Evolutionary conservation across 2,888 invertebrate genomes (phyloP).

Genomic region (Reticulitermes lucifugus): DNA sequence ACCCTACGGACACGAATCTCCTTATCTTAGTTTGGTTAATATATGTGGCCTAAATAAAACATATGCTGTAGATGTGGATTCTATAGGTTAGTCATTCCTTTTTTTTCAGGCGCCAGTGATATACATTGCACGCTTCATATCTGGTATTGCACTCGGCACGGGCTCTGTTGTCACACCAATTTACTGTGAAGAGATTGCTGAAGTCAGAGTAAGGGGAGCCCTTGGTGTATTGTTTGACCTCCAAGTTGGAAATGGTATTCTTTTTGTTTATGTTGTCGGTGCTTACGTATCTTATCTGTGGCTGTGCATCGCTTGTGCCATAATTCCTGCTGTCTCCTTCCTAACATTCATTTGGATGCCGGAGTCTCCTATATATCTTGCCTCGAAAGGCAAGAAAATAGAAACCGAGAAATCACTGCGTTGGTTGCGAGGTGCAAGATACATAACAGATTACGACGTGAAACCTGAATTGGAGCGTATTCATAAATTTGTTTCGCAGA

Average conservation of each 20-base stretch:
- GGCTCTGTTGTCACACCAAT: constrained; percentile 63
- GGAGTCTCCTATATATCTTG: constrained; percentile 62
- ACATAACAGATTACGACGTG: constrained; percentile 10
- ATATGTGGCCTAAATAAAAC: too few species aligned
- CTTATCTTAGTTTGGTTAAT: too few species aligned
- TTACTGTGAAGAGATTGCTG: constrained; percentile 63
- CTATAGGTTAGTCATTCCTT: neutral
- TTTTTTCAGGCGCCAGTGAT: too few species aligned
- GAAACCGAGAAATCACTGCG: constrained; percentile 61
- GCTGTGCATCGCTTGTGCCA: constrained; percentile 58
- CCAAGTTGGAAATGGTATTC: constrained; percentile 64
- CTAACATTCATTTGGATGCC: constrained; percentile 61
- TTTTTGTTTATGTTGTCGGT: constrained; percentile 63
- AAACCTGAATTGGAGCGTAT: constrained; percentile 25
- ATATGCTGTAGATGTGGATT: too few species aligned
- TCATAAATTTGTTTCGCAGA: neutral
- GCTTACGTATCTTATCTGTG: constrained; percentile 52
- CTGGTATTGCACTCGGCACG: constrained; percentile 63
- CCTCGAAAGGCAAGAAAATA: constrained; percentile 52
- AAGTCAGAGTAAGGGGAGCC: constrained; percentile 63
- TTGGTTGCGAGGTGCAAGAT: constrained; percentile 59
- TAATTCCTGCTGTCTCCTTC: constrained; percentile 59
- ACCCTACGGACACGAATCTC: too few species aligned
- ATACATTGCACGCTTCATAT: constrained; percentile 56
- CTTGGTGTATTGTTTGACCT: constrained; percentile 66